These are phyloP conservation scores for Lepidochitona cinerea DNA, from an alignment of 2,888 invertebrate species.

Conservation along the genomic window DNA sequence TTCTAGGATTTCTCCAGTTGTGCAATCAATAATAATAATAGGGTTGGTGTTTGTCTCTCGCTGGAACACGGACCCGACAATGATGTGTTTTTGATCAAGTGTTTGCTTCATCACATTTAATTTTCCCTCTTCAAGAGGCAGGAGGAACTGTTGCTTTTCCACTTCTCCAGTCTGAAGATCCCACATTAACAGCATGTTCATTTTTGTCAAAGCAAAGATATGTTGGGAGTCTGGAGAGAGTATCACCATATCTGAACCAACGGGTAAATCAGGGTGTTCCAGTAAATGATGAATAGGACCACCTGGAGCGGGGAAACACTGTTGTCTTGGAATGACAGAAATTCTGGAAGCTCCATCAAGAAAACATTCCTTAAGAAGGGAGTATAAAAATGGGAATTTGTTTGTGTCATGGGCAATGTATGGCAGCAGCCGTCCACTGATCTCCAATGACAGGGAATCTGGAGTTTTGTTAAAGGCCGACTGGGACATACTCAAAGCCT, in stretches of 20 bases:
- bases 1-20: slow-evolving; percentile 32
- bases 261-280: slow-evolving; percentile 72
- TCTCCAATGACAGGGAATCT: slow-evolving; percentile 93
- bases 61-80: slow-evolving; percentile 42
- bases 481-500: slow-evolving; percentile 91
- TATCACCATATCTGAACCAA: slow-evolving; percentile 25
- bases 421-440: slow-evolving; percentile 92
- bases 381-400: not conserved
- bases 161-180: slow-evolving; percentile 44
- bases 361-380: slow-evolving; percentile 87
- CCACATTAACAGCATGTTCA: slow-evolving; percentile 44
- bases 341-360: slow-evolving; percentile 84
- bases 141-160: slow-evolving; percentile 27
- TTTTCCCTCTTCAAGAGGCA: slow-evolving; percentile 23
- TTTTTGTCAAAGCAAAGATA: slow-evolving; percentile 34
- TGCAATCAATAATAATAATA: slow-evolving; percentile 40
- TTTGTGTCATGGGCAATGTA: slow-evolving; percentile 87
- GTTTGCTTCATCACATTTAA: slow-evolving; percentile 41
- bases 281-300: slow-evolving; percentile 38
- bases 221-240: slow-evolving; percentile 38
- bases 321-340: slow-evolving; percentile 38
- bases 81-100: slow-evolving; percentile 27
- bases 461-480: slow-evolving; percentile 91
- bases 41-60: slow-evolving; percentile 33
- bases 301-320: slow-evolving; percentile 38